A percentile compares a stretch with the other conserved stretches of the same genome.
Evolutionary conservation across 2,113 vertebrate genomes (phyloP).

Genomic region (Herpetotheres cachinnans): DNA sequence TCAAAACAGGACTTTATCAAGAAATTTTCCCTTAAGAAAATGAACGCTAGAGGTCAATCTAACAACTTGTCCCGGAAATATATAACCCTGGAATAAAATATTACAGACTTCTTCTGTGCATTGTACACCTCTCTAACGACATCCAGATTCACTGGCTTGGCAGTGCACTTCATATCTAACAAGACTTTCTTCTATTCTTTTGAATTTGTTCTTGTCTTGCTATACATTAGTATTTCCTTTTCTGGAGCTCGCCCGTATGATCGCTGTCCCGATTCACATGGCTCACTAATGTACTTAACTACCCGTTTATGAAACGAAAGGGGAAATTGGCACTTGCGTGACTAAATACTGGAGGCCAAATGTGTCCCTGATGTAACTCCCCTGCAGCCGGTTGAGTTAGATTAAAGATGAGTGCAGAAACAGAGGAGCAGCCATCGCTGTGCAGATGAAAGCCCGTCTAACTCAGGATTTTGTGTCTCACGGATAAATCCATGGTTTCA

Average conservation of each 20-base stretch:
- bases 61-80: slow-evolving; percentile 46
- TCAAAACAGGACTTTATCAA: background rate
- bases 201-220: slow-evolving; percentile 25
- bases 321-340: background rate
- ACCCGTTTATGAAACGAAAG: background rate
- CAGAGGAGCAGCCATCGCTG: rapidly evolving
- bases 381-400: background rate
- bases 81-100: slow-evolving; percentile 25
- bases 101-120: background rate
- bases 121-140: slow-evolving; percentile 28
- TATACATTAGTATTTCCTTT: slow-evolving; percentile 9
- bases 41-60: slow-evolving; percentile 62
- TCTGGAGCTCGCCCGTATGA: background rate
- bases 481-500: background rate
- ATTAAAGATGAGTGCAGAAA: background rate
- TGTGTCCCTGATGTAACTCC: background rate
- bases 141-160: slow-evolving; percentile 29
- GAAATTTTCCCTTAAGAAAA: background rate
- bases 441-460: background rate
- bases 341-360: background rate
- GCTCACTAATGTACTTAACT: background rate
- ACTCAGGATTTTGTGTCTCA: background rate
- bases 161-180: background rate
- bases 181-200: slow-evolving; percentile 24
- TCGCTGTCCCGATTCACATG: background rate